A percentile compares a stretch with the other conserved stretches of the same genome.
Conservation (phyloP, 2,113 vertebrate species). For the Camelus bactrianus region DNA sequence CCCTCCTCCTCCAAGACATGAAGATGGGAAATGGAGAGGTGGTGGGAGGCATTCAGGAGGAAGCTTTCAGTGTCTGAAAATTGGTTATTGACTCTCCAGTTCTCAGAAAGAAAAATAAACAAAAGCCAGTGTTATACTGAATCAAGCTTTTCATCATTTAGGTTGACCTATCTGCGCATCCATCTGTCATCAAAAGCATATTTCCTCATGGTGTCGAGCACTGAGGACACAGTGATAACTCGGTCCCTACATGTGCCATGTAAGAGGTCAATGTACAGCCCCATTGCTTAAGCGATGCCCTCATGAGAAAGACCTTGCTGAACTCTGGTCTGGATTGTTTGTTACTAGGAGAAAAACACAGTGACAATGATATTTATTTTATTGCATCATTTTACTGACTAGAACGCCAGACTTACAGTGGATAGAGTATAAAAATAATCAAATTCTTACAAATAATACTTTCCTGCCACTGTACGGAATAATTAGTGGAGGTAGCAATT, state of each 20-base stretch:
- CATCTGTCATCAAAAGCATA: not conserved
- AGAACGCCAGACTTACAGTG: slow-evolving; percentile 90
- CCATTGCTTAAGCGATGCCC: not conserved
- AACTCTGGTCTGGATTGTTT: not conserved
- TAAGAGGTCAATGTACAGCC: rapidly evolving
- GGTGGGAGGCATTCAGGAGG: not conserved
- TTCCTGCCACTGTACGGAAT: slow-evolving; percentile 89
- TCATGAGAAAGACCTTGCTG: not conserved
- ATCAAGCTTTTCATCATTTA: not conserved
- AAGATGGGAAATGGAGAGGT: not conserved
- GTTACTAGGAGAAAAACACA: slow-evolving; percentile 48
- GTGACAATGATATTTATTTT: slow-evolving; percentile 85
- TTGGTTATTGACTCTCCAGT: not conserved
- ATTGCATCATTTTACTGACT: slow-evolving; percentile 90
- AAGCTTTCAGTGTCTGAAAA: not conserved
- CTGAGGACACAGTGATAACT: not conserved
- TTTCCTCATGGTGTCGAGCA: not conserved
- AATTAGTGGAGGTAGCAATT: slow-evolving; percentile 87
- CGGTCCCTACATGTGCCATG: no score
- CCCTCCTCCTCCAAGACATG: not conserved
- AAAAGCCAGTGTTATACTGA: not conserved
- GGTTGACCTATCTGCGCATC: not conserved
- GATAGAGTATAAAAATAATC: slow-evolving; percentile 91
- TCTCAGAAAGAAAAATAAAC: not conserved
- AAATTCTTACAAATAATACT: slow-evolving; percentile 89